Evolutionary conservation across 2,113 vertebrate genomes (phyloP), one percentile per base, ranked within the genome.

Genomic region (Pseudolaguvia tuberculata): DNA sequence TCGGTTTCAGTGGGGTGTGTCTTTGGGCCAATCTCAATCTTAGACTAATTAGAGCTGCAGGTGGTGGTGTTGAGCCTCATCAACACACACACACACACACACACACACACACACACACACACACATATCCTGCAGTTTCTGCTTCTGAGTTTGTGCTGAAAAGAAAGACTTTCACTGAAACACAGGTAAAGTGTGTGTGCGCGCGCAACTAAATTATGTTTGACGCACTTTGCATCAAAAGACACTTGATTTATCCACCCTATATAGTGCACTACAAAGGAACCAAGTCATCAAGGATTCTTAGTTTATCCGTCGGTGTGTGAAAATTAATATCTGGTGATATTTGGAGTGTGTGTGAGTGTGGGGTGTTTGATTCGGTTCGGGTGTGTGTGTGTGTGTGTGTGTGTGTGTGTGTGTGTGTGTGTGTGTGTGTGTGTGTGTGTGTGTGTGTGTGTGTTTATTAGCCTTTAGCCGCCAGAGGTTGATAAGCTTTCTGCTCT

Each of bases 41-140:
- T 71, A 39, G 70, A 70, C 65, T 77, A 76, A 77, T 80, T 77
- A 73, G 27, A 35, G 31, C 52, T 75, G 23, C 73, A 75, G 73
- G 62, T 75, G 52, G 62, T 45, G 39, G 27, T 56, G 69, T 72
- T 51, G 61, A 27, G 61, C 11, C 35, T 27, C 31, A 67, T 63
- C 56, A 70, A 45, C 39, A 70, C 25, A 31, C 65, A 55, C 68
- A 55, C 51, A 39, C 29, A 31, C 66, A 31, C 58, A 61, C 29
- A n/a, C 59, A 57, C 53, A 55, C 21, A n/a, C n/a, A n/a, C n/a
- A n/a, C n/a, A n/a, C n/a, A n/a, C n/a, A n/a, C n/a, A 51, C 17
- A 51, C 50, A 52, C 52, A 23, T 13, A 48, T 23, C 39, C 29
- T 4, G 10, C 21, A n/a, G 42, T 48, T 66, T 27, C 14, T 66